phyloP scores from a whole-genome alignment of 2,888 invertebrate genomes.

The Cinara cedri region DNA sequence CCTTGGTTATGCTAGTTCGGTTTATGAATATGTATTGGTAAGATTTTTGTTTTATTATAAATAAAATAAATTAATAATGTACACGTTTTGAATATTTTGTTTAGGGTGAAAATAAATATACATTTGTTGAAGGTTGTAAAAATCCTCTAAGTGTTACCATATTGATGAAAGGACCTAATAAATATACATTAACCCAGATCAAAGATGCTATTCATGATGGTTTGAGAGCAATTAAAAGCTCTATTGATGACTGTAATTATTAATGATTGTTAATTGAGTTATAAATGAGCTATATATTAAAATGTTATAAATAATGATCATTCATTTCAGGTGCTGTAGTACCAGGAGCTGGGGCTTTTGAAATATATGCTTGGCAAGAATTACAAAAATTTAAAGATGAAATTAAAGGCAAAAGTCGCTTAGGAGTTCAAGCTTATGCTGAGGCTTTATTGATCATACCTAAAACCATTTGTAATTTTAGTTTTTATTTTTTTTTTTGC shows the following conservation, averaged over 20 bases:
- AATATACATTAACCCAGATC: constrained; percentile 90
- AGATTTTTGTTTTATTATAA: constrained; percentile 59
- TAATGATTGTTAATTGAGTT: no score
- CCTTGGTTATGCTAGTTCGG: constrained; percentile 90
- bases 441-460: constrained; percentile 94
- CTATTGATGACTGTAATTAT: constrained; percentile 81
- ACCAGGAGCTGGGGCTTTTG: constrained; percentile 96
- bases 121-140: constrained; percentile 96
- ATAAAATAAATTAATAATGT: constrained; percentile 13
- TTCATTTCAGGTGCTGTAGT: constrained; percentile 72
- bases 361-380: constrained; percentile 82
- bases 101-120: constrained; percentile 94
- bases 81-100: no score
- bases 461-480: constrained; percentile 72
- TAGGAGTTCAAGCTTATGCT: constrained; percentile 94
- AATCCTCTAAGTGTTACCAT: constrained; percentile 95
- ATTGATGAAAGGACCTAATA: constrained; percentile 95
- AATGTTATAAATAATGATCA: background rate
- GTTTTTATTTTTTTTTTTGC: background rate
- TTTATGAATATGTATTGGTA: constrained; percentile 93
- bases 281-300: no score
- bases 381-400: constrained; percentile 82
- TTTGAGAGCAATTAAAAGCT: constrained; percentile 95
- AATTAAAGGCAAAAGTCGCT: constrained; percentile 84
- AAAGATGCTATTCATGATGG: constrained; percentile 98